phyloP scores from a whole-genome alignment of 2,797 vertebrate genomes.

The Argyrosomus regius region DNA sequence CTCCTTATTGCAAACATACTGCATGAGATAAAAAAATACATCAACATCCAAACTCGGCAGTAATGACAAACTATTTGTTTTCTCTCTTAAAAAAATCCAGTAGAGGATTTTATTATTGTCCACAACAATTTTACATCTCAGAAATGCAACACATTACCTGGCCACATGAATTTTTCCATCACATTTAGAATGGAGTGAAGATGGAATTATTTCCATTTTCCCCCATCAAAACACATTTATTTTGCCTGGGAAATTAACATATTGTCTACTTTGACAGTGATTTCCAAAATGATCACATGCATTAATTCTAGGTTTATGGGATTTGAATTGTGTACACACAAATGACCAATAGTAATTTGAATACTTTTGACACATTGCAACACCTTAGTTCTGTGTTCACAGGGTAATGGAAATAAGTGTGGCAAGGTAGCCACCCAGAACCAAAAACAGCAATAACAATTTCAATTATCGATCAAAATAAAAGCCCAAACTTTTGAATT shows the following conservation, averaged over 20 bases:
- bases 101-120: background rate
- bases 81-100: constrained; percentile 24
- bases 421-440: background rate
- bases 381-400: background rate
- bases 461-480: background rate
- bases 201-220: background rate
- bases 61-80: constrained; percentile 42
- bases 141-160: background rate
- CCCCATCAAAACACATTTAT: background rate
- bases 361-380: background rate
- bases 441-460: background rate
- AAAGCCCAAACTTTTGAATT: background rate
- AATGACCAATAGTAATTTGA: background rate
- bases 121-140: constrained; percentile 11
- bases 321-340: background rate
- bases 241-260: constrained; percentile 3
- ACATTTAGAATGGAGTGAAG: background rate
- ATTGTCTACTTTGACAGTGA: background rate
- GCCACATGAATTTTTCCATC: background rate
- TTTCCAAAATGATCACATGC: background rate
- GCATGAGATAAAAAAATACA: constrained; percentile 32
- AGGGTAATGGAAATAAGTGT: background rate
- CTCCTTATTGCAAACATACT: constrained; percentile 34
- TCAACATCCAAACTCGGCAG: constrained; percentile 21
- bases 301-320: background rate